phyloP scores from a whole-genome alignment of 1,140 invertebrate genomes.

The Oedothorax gibbosus region DNA sequence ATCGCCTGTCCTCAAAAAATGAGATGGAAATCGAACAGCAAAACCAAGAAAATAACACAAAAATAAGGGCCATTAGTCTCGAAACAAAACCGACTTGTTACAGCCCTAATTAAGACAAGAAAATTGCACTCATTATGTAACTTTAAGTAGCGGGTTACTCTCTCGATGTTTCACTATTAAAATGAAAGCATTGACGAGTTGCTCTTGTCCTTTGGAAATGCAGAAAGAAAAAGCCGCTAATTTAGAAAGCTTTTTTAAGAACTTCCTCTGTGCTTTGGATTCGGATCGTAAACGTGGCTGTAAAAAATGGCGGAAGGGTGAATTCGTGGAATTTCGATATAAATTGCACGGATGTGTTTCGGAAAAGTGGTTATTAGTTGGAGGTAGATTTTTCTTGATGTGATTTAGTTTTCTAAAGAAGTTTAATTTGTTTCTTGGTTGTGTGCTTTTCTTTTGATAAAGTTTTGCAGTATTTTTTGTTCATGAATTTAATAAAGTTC shows the following conservation, averaged over 20 bases:
- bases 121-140: slow-evolving; percentile 32
- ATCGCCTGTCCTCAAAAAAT: neutral
- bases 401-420: too few relatives aligned
- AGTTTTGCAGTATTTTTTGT: too few relatives aligned
- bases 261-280: neutral
- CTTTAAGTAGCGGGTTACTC: neutral
- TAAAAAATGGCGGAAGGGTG: too few relatives aligned
- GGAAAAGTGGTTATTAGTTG: too few relatives aligned
- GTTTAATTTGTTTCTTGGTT: too few relatives aligned
- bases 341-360: too few relatives aligned
- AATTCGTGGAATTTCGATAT: too few relatives aligned
- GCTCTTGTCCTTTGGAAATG: slow-evolving; percentile 12
- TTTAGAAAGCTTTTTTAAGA: slow-evolving; percentile 8
- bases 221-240: neutral
- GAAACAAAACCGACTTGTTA: slow-evolving; percentile 39
- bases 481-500: too few relatives aligned
- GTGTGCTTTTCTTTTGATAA: too few relatives aligned
- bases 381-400: too few relatives aligned
- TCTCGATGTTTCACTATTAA: slow-evolving; percentile 7
- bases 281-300: neutral
- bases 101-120: slow-evolving; percentile 41
- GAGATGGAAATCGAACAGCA: neutral
- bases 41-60: neutral
- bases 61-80: slow-evolving; percentile 24
- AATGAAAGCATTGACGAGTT: slow-evolving; percentile 17